phyloP scores from a whole-genome alignment of 2,113 vertebrate species.

The Rhynchopsitta pachyrhyncha region DNA sequence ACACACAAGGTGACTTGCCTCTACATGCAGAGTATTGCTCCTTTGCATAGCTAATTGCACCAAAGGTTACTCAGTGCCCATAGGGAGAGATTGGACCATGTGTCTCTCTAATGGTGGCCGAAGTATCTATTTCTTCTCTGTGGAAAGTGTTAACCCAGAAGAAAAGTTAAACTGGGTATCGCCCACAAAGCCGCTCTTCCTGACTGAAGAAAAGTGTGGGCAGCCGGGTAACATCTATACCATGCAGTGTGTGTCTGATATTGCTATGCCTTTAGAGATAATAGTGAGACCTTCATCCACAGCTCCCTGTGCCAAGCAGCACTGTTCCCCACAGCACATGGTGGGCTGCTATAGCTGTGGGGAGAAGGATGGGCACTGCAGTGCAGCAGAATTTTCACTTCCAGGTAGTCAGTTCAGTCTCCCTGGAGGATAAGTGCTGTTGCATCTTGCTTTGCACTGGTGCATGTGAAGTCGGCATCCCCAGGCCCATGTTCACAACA shows the following conservation, averaged over 20 bases:
- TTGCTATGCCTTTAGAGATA: background rate
- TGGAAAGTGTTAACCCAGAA: background rate
- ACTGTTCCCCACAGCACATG: rapidly evolving
- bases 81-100: rapidly evolving
- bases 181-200: background rate
- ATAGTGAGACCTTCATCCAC: rapidly evolving
- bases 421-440: background rate
- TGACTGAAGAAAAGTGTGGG: background rate
- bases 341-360: background rate
- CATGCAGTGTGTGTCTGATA: rapidly evolving
- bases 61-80: rapidly evolving
- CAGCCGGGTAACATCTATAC: background rate
- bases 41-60: background rate
- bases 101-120: background rate
- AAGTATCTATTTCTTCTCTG: background rate
- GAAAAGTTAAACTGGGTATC: background rate
- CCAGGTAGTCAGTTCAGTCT: background rate
- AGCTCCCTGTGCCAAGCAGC: background rate
- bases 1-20: background rate
- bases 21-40: background rate
- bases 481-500: background rate
- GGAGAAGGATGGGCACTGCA: background rate
- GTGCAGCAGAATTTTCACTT: background rate
- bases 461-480: background rate
- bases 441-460: too few relatives aligned